Conservation (phyloP, 2,888 invertebrate species). For the Cryptus armator region DNA sequence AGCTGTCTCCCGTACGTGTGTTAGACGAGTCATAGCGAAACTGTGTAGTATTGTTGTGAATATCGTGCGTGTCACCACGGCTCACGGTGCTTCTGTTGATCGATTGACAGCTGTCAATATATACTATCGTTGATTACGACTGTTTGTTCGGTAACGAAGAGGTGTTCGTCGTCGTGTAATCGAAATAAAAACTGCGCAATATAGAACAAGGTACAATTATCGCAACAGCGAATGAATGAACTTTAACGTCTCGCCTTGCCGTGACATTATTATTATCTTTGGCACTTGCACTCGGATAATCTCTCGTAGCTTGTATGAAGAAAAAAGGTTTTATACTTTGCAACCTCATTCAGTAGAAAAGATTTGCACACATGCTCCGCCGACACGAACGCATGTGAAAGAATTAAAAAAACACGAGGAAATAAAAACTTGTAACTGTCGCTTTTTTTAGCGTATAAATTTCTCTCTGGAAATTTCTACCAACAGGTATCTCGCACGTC, state of each 20-base stretch:
- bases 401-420: constrained; percentile 32
- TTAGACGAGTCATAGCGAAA: constrained; percentile 26
- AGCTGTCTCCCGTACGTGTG: constrained; percentile 23
- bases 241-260: constrained; percentile 22
- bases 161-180: background rate
- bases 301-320: constrained; percentile 6
- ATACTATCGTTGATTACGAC: background rate
- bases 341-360: background rate
- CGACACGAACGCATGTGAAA: background rate
- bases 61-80: constrained; percentile 12
- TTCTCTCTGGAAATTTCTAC: constrained; percentile 49
- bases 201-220: constrained; percentile 57
- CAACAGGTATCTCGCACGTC: constrained; percentile 73
- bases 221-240: constrained; percentile 41
- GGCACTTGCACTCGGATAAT: background rate
- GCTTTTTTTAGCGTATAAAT: constrained; percentile 26
- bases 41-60: constrained; percentile 48
- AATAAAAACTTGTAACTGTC: constrained; percentile 18
- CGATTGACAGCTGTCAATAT: constrained; percentile 61
- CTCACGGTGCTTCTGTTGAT: background rate
- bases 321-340: constrained; percentile 1
- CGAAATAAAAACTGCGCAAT: constrained; percentile 48
- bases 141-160: background rate
- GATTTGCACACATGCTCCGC: background rate
- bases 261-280: constrained; percentile 29